Base-by-base conservation (phyloP, 2,113 vertebrate genomes). In the Anhinga anhinga region DNA sequence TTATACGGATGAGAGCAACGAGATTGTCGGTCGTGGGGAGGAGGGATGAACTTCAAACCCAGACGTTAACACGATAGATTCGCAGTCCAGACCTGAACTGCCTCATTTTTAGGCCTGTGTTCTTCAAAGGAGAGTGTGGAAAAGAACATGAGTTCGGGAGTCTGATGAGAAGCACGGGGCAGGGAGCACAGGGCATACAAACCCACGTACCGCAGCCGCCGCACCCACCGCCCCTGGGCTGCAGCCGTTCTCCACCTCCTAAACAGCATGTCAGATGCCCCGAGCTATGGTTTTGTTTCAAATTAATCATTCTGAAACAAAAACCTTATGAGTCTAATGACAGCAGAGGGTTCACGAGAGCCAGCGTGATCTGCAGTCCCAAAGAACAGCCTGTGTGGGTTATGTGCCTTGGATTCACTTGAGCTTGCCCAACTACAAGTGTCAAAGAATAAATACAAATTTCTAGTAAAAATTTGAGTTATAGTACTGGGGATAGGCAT, bases 221-320 rank as follows among this genome's bases (percentile, higher is more conserved):
- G 4, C 58, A 34, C 87, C 73, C 74, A 5, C 36, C 23, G n/a
- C 45, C 53, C 29, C 2, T 0, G 1, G 38, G 69, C 76, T 65
- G 58, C 74, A n/a, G 52, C 27, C 11, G 44, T n/a, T 42, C 22
- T 58, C 26, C 78, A 13, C 27, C 38, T 49, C 71, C 44, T 25
- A 52, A 82, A 20, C 44, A 65, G 62, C 29, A 11, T 5, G 11
- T 26, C 53, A 59, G 77, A 59, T 65, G 59, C 81, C 78, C 32
- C 4, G 5, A 84, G 72, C 77, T 29, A 10, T 34, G 63, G 36
- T 32, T 82, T 88, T 76, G 25, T 82, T 86, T 76, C 44, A 80
- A 45, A 76, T 74, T 44, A 86, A 76, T 82, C 76, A 73, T 32
- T 90, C 79, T 82, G 66, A 85, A 85, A 76, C 70, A 92, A 90